phyloP scores from a whole-genome alignment of 2,888 invertebrate genomes.

The Troilus luridus region DNA sequence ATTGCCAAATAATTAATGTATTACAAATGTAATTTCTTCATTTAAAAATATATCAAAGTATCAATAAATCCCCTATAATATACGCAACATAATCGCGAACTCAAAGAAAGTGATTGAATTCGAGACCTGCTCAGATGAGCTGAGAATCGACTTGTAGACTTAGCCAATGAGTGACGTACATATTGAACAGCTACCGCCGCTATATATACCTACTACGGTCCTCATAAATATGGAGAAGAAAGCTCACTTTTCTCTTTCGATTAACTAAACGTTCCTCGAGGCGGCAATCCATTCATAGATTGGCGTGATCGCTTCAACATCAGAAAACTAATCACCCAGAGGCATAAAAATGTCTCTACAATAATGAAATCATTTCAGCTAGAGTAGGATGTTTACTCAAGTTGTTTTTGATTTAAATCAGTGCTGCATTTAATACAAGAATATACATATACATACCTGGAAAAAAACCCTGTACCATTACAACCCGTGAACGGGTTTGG shows the following conservation, averaged over 20 bases:
- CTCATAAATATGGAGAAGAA: conserved; percentile 43
- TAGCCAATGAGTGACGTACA: not conserved
- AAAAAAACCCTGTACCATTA: too few species aligned
- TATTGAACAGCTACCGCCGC: conserved; percentile 5
- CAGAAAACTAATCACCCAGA: not conserved
- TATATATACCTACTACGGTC: not conserved
- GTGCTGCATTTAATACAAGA: not conserved
- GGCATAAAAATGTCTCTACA: not conserved
- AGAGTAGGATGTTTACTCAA: not conserved
- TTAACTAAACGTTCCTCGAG: not conserved
- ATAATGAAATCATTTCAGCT: not conserved
- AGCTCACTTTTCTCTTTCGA: not conserved
- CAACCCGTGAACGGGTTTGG: too few species aligned
- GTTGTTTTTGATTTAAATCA: not conserved
- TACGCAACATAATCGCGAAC: too few species aligned
- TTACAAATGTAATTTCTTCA: too few species aligned
- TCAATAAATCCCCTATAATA: too few species aligned
- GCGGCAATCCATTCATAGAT: not conserved
- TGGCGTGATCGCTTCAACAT: not conserved
- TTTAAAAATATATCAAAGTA: too few species aligned
- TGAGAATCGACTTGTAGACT: not conserved
- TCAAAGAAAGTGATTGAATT: not conserved
- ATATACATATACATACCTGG: not conserved
- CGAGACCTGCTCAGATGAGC: not conserved
- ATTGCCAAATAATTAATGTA: too few species aligned